Base-by-base conservation (phyloP, 2,113 vertebrate genomes). In the Ophiodon elongatus region DNA sequence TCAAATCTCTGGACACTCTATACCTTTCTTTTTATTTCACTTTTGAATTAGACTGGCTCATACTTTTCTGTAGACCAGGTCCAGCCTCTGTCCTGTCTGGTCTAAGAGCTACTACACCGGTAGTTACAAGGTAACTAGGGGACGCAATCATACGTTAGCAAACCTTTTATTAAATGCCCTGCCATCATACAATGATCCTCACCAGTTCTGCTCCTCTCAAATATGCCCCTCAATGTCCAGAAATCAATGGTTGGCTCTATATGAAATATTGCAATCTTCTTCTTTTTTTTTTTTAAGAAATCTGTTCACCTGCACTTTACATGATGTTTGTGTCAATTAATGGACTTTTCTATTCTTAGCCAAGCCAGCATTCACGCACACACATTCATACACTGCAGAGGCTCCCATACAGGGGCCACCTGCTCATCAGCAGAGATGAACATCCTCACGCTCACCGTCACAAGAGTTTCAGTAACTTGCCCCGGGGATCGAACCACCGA, bases 1-100 rank as follows among this genome's bases (percentile, higher is more conserved):
- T 82, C 85, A 93, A 90, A 78, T 84, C 91, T 94, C 89, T 93
- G 93, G 92, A 93, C 79, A 70, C 21, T 0, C n/a, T 50, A 15
- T 3, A 6, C 8, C 17, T 43, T 43, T 45, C 8, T 56, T 63
- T 47, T 14, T 27, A n/a, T 41, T 54, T 17, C 60, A 6, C 45
- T 15, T 41, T 33, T 50, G 1, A 47, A 5, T 25, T 4, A 19
- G 27, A 15, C 60, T 47, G 63, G 54, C 56, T 84, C 8, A 52
- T 35, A 43, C 41, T 73, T 64, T 56, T 47, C 11, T 43, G 23
- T 27, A 14, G 54, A 60, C 27, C 27, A 6, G 56, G 21, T 54
- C 21, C 23, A 23, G 50, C 21, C 8, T 54, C 21, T 9, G 23
- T 54, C 8, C 50, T 9, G 23, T 54, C 13, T 10, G 50, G 50